phyloP scores from a whole-genome alignment of 2,797 vertebrate species.

The Melanotaenia boesemani region DNA sequence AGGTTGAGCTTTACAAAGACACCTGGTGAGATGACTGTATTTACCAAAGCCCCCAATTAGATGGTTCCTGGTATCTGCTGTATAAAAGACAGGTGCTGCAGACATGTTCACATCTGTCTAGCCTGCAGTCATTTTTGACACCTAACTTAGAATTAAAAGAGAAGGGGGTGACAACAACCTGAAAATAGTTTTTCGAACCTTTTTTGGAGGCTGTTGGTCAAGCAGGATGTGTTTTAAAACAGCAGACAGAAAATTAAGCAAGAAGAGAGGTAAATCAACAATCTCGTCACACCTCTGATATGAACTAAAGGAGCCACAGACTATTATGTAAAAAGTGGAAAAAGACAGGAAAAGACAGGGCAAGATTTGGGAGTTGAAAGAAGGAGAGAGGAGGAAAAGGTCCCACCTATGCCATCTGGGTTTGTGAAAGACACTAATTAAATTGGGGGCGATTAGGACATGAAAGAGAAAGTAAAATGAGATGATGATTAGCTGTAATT shows the following conservation, averaged over 20 bases:
- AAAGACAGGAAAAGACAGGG: conserved; percentile 27
- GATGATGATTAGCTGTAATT: conserved; percentile 71
- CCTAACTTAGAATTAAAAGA: conserved; percentile 19
- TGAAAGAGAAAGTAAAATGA: conserved; percentile 62
- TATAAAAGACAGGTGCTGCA: not conserved
- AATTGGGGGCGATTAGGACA: conserved; percentile 56
- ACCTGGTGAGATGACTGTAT: not conserved
- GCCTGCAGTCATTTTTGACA: conserved; percentile 6
- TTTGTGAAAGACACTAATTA: conserved; percentile 44
- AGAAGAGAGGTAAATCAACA: conserved; percentile 35
- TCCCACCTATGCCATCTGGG: conserved; percentile 41
- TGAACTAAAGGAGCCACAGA: conserved; percentile 62
- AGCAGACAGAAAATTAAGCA: conserved; percentile 39
- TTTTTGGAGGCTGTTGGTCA: conserved; percentile 26
- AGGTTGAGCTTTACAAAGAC: not conserved
- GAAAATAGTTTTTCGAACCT: conserved; percentile 39
- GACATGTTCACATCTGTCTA: not conserved
- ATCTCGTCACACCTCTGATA: conserved; percentile 56
- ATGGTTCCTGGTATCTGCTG: not conserved
- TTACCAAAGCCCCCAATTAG: not conserved
- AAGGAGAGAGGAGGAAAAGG: conserved; percentile 13
- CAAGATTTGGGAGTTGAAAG: conserved; percentile 19
- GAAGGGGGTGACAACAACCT: not conserved
- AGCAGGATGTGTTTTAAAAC: conserved; percentile 42
- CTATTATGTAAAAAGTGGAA: conserved; percentile 56